phyloP scores from a whole-genome alignment of 2,888 invertebrate species.

The Darwinula stevensoni region DNA sequence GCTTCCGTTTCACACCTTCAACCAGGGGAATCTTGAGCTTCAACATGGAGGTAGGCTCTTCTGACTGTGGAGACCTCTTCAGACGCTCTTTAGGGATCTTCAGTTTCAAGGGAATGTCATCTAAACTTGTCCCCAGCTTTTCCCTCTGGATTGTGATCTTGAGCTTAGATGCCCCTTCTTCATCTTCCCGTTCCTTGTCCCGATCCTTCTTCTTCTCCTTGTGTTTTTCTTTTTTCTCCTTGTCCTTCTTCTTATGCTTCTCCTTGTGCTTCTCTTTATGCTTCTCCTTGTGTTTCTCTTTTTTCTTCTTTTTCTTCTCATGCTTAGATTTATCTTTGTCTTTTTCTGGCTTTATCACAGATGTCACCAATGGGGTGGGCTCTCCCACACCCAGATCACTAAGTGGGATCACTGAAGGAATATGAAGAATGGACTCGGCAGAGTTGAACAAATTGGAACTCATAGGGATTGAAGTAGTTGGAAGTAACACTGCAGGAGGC shows the following conservation, averaged over 20 bases:
- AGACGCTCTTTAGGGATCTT: neutral
- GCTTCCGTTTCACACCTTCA: too few relatives aligned
- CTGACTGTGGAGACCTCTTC: too few relatives aligned
- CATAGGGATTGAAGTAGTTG: too few relatives aligned
- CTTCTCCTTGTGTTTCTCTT: neutral
- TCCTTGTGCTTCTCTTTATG: slow-evolving; percentile 1
- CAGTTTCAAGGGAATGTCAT: neutral
- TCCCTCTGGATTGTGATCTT: neutral
- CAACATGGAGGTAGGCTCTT: neutral
- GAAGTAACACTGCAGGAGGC: too few relatives aligned
- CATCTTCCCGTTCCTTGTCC: neutral
- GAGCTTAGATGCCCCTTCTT: neutral
- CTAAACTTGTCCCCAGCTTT: neutral
- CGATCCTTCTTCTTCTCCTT: neutral
- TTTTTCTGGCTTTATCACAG: neutral
- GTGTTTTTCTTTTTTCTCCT: neutral
- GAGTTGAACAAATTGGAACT: too few relatives aligned
- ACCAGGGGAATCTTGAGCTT: neutral
- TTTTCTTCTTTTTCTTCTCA: neutral
- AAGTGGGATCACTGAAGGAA: too few relatives aligned
- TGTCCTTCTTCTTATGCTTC: slow-evolving; percentile 2
- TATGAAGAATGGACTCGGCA: too few relatives aligned
- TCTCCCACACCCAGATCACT: too few relatives aligned
- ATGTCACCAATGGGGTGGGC: too few relatives aligned
- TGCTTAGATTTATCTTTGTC: neutral